phyloP scores from a whole-genome alignment of 2,113 vertebrate species.

The Phasianus colchicus region DNA sequence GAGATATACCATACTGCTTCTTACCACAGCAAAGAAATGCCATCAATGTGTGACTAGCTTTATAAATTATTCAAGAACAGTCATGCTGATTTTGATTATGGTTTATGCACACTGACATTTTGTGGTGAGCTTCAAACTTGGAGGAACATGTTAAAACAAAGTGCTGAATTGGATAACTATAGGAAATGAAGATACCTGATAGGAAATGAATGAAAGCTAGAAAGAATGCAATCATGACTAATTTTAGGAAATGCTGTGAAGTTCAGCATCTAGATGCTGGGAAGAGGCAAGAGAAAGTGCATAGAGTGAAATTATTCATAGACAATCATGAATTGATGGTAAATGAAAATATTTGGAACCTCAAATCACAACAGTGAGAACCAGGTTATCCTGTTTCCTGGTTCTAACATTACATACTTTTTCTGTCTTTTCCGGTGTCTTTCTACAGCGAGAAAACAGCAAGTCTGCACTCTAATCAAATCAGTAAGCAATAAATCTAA shows the following conservation, averaged over 20 bases:
- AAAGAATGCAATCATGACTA: background rate
- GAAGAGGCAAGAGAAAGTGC: fast-evolving
- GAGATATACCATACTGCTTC: background rate
- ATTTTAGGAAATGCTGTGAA: background rate
- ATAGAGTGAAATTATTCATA: background rate
- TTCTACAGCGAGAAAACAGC: background rate
- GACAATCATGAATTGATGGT: background rate
- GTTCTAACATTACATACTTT: background rate
- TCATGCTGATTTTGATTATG: background rate
- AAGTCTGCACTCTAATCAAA: background rate
- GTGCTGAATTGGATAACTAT: fast-evolving
- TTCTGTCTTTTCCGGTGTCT: background rate
- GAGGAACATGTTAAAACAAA: background rate
- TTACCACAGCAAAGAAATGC: background rate
- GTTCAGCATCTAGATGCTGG: background rate
- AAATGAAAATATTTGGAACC: background rate
- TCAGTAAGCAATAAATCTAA: background rate
- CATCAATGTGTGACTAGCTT: background rate
- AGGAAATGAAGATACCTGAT: background rate
- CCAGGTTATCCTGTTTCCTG: background rate
- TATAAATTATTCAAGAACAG: background rate
- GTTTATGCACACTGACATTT: background rate
- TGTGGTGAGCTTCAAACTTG: background rate
- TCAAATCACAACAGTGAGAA: background rate
- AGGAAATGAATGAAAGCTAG: background rate